Percentiles rank a stretch among this genome's conserved stretches.
Conservation (phyloP, 2,113 vertebrate genomes). For the Hystrix brachyura region DNA sequence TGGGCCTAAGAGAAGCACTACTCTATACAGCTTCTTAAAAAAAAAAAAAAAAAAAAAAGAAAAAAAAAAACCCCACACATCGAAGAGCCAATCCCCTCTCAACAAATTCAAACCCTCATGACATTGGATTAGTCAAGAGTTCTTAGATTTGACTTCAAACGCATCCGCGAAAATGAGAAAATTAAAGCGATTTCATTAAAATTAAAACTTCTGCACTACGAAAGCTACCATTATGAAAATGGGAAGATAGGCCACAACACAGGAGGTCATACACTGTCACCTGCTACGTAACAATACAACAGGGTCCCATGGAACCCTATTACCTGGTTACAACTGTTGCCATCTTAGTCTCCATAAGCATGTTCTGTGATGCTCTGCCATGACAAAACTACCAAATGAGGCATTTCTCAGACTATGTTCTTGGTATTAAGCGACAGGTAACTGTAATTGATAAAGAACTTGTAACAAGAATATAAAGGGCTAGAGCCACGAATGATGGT, state of each 20-base stretch:
- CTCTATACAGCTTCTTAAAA: neutral
- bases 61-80: no score
- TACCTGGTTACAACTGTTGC: no score
- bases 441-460: neutral
- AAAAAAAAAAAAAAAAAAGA: neutral
- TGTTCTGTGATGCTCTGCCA: no score
- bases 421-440: neutral
- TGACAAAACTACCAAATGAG: neutral
- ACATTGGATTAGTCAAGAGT: neutral
- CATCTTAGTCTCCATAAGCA: neutral
- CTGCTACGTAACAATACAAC: neutral
- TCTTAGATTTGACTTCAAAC: neutral
- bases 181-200: neutral
- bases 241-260: neutral
- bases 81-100: no score
- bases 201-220: neutral
- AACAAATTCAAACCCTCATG: neutral
- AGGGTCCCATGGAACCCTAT: no score
- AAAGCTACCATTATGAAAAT: conserved; percentile 4
- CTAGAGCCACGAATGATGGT: neutral
- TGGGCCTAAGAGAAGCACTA: neutral
- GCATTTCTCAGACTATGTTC: neutral
- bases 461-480: neutral
- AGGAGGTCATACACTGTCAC: neutral
- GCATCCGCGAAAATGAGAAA: neutral